phyloP scores from a whole-genome alignment of 2,113 vertebrate genomes.

The Lanius ludovicianus region DNA sequence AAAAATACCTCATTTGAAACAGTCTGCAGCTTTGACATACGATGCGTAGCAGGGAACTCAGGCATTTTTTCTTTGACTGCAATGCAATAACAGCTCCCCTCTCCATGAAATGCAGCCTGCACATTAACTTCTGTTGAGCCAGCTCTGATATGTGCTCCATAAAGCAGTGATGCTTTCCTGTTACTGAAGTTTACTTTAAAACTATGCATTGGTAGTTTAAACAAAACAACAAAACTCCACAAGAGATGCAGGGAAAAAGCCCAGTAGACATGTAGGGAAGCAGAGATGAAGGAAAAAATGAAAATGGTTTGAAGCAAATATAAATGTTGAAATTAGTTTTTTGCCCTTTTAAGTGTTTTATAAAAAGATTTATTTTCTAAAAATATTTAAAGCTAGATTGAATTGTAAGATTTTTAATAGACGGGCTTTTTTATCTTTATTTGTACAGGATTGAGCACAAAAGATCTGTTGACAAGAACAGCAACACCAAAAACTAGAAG shows the following conservation, averaged over 20 bases:
- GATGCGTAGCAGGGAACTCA: neutral
- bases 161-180: neutral
- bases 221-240: neutral
- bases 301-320: neutral
- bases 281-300: neutral
- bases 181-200: neutral
- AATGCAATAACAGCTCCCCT: neutral
- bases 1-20: neutral
- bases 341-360: neutral
- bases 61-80: neutral
- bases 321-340: neutral
- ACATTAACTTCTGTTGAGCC: neutral
- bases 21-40: neutral
- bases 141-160: neutral
- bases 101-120: neutral
- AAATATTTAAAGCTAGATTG: neutral
- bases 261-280: neutral
- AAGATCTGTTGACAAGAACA: neutral
- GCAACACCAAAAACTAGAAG: neutral
- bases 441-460: neutral
- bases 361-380: neutral
- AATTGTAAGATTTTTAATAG: neutral
- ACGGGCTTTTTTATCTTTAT: neutral
- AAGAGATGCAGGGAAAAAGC: neutral
- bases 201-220: neutral